These are phyloP conservation scores for Epinotia bilunana DNA, from an alignment of 2,888 invertebrate species.

Conservation along the genomic window DNA sequence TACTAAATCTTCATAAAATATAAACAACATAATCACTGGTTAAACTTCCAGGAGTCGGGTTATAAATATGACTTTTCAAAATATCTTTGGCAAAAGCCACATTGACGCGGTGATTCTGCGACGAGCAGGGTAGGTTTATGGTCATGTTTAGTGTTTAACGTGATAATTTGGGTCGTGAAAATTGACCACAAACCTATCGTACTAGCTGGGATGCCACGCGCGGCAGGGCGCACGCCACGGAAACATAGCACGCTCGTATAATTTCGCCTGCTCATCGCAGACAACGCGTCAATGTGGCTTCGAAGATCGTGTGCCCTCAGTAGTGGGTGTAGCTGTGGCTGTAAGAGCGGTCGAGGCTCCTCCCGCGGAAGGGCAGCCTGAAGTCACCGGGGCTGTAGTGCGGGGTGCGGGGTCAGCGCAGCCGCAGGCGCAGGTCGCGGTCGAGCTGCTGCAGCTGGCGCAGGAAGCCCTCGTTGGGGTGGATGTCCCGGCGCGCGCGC, in stretches of 20 bases:
- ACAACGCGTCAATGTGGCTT: background rate
- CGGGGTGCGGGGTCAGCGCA: constrained; percentile 75
- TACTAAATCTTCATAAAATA: constrained; percentile 43
- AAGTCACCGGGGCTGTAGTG: constrained; percentile 61
- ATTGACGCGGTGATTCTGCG: background rate
- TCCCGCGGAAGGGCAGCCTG: constrained; percentile 60
- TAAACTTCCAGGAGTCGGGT: constrained; percentile 17
- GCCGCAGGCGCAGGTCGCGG: constrained; percentile 83
- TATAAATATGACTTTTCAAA: constrained; percentile 7
- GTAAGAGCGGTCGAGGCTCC: constrained; percentile 72
- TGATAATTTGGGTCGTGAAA: no score
- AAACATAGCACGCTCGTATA: background rate
- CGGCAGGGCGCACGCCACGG: background rate
- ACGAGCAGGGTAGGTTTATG: background rate
- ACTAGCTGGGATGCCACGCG: no score
- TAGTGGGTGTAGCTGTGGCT: constrained; percentile 63
- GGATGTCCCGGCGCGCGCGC: constrained; percentile 88
- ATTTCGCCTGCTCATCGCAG: background rate
- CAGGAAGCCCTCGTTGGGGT: constrained; percentile 92
- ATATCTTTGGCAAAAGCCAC: background rate
- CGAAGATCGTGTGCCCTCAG: constrained; percentile 23
- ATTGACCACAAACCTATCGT: no score
- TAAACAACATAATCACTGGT: constrained; percentile 41
- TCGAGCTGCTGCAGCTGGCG: constrained; percentile 89
- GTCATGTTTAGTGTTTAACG: no score